Evolutionary conservation across 2,888 invertebrate genomes (phyloP), one percentile per base, ranked within the genome.

Genomic region (Rhabditophanes sp.): DNA sequence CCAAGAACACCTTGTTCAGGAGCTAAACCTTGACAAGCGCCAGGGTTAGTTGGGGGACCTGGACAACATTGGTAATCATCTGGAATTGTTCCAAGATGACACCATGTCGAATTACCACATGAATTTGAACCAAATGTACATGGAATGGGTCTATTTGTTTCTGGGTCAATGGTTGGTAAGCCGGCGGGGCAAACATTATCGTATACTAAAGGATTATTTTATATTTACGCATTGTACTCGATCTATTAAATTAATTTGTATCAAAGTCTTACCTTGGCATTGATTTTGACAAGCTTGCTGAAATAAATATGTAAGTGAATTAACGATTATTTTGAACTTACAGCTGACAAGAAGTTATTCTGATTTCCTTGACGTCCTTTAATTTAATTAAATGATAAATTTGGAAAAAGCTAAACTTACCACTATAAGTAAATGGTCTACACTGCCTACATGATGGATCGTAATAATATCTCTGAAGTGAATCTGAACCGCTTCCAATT

Each of bases 31-130:
- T 48, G 44, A 27, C 57, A 57, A 19, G 56, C 57, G 7, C 50
- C 53, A 3, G 53, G 50, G 16, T 46, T 42, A 1, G 53, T 41
- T 2, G 56, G 53, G 6, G 39, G 30, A 6, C 57, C 57, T 3
- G 55, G 49, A 25, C 57, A 57, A 37, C 58, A 58, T 28, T 55
- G 53, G 35, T 50, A 52, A 37, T 58, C 57, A 20, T 48, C 50
- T 22, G 57, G 50, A 0, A 53, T 39, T 4, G 55, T 39, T 9
- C 56, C 58, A 5, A 59, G 33, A 29, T 60, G 59, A 29, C 55
- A 55, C 47, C 48, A 59, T 35, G 56, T 53, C 9, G 44, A 43
- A 16, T 42, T 32, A 8, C 53, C 58, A 37, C 58, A 57, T 19
- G 46, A 43, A 29, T 46, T 44, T 16, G 48, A 46, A 17, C 44